These are phyloP conservation scores for Sinopyrophorus schimmeli DNA, from an alignment of 2,888 invertebrate species.

Conservation along the genomic window DNA sequence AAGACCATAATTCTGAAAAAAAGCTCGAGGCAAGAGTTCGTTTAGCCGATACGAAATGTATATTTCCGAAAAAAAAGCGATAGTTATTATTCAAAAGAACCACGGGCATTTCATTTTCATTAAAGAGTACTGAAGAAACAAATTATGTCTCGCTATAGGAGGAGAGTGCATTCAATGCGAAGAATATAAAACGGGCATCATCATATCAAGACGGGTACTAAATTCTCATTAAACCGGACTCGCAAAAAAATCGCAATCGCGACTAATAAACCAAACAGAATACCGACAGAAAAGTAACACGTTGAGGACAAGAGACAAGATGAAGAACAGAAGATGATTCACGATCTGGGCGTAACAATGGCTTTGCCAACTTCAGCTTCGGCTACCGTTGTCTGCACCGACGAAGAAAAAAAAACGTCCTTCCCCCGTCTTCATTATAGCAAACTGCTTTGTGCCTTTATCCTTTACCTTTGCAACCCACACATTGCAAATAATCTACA, in stretches of 20 bases:
- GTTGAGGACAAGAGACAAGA: constrained; percentile 25
- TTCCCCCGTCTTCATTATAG: constrained; percentile 27
- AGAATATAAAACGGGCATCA: constrained; percentile 14
- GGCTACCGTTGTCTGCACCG: constrained; percentile 35
- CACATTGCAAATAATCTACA: constrained; percentile 27
- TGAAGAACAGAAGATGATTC: constrained; percentile 39
- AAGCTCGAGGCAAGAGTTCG: constrained; percentile 7
- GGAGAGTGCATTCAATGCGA: constrained; percentile 15
- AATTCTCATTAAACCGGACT: constrained; percentile 26
- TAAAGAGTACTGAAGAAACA: constrained; percentile 2
- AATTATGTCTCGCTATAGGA: constrained; percentile 4
- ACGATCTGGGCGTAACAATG: constrained; percentile 41
- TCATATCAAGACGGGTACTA: constrained; percentile 13
- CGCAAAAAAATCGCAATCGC: constrained; percentile 13
- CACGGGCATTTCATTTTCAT: constrained; percentile 8
- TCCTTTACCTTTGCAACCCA: too few relatives aligned
- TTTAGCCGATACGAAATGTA: background rate
- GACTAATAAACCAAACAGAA: constrained; percentile 13
- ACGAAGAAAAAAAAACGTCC: too few relatives aligned
- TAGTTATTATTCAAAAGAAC: constrained; percentile 11
- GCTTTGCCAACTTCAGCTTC: constrained; percentile 33
- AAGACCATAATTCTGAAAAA: too few relatives aligned
- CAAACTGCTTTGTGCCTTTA: constrained; percentile 10
- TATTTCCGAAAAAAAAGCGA: constrained; percentile 7
- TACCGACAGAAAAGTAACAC: constrained; percentile 15